Evolutionary conservation across 2,113 vertebrate species (phyloP).

Genomic region (Mastomys coucha): DNA sequence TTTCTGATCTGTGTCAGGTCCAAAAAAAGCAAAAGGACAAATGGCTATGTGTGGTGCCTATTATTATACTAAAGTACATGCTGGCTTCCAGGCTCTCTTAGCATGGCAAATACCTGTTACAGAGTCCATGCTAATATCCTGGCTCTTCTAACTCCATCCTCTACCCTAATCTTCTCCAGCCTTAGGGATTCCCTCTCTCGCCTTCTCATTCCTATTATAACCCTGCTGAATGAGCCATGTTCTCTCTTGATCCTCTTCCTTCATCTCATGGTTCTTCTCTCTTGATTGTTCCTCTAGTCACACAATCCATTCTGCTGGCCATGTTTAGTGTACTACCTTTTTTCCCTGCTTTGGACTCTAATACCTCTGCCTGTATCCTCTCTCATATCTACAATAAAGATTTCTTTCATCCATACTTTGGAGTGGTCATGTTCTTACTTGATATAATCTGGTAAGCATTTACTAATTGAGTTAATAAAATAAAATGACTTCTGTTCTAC

Average conservation of each 20-base stretch:
- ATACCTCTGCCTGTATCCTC: background rate
- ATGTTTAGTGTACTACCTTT: background rate
- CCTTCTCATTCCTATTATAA: background rate
- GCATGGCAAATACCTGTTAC: background rate
- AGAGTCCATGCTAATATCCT: background rate
- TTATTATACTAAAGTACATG: background rate
- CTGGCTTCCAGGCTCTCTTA: too few species aligned
- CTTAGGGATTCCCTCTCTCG: background rate
- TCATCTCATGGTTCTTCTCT: background rate
- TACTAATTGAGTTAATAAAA: slow-evolving; percentile 66
- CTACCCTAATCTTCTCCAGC: background rate
- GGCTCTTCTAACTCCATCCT: background rate
- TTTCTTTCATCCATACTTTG: background rate
- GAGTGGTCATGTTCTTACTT: background rate
- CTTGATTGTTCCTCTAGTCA: background rate
- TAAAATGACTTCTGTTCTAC: slow-evolving; percentile 30
- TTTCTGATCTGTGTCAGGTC: background rate
- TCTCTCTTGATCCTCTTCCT: too few species aligned
- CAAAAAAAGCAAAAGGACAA: background rate
- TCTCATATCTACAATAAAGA: background rate
- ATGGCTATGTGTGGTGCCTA: background rate
- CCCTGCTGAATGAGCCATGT: background rate
- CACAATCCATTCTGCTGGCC: background rate
- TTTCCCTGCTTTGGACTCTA: too few species aligned
- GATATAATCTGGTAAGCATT: background rate